Base-by-base conservation (phyloP, 2,113 vertebrate genomes). In the Nanorana parkeri region DNA sequence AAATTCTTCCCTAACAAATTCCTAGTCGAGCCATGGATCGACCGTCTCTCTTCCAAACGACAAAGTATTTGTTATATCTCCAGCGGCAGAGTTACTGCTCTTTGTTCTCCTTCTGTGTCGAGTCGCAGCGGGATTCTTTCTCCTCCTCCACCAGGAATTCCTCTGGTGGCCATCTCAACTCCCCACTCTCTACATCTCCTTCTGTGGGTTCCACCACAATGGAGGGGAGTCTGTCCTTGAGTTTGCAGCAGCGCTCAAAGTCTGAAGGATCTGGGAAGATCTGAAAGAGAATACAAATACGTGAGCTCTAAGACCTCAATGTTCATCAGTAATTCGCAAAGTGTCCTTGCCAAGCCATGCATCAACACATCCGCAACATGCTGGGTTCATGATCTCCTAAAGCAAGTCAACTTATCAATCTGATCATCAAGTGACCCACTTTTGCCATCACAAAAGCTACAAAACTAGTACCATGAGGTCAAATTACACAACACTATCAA, bases 221-320 rank as follows among this genome's bases (percentile, higher is more conserved):
- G 66, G 97, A 99, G 3, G 98, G 97, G 69, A 99, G 94, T 0
- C 97, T 95, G 89, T 99, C 97, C 90, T 99, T 99, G 86, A 98
- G 94, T 77, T 98, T 99, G 86, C 97, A 98, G 94, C 96, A 98
- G 1, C 96, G 94, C 74, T 99, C 98, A 0, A 97, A 98, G 87
- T 99, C 98, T 0, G 97, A 97, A 0, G 98, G 97, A 85, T 99
- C 98, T 0, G 98, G 98, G 83, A 99, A 99, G 89, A 99, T 99
- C 98, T 99, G 88, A 19, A 91, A 89, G 17, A 54, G 24, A 41
- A 21, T 21, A 78, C 24, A 21, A 65, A 77, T 2, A 23, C 15
- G 32, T 76, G n/a, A 64, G 21, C 6, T 51, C 5, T 21, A 16
- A 24, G 32, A 36, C 32, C 32, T 36, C 41, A 15, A 15, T 15